Conservation (phyloP, 2,888 invertebrate genomes). For the Caenorhabditis japonica region DNA sequence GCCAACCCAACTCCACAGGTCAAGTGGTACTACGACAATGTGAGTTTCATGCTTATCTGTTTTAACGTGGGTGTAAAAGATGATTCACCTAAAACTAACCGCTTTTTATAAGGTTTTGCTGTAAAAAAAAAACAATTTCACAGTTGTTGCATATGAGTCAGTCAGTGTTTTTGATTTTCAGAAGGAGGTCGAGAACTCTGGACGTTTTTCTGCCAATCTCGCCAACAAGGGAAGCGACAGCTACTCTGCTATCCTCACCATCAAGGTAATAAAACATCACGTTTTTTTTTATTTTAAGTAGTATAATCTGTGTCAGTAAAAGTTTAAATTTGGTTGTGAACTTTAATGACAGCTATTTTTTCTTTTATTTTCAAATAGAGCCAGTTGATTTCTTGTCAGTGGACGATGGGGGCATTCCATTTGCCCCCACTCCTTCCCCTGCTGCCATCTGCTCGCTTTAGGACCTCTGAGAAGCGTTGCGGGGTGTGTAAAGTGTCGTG, state of each 20-base stretch:
- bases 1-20: conserved; percentile 76
- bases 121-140: too few relatives aligned
- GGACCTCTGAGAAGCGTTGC: conserved; percentile 4
- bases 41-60: conserved; percentile 39
- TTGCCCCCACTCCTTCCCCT: background rate
- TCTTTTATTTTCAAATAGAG: too few relatives aligned
- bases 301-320: too few relatives aligned
- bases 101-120: conserved; percentile 5
- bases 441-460: conserved; percentile 35
- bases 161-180: conserved; percentile 49
- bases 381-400: conserved; percentile 15
- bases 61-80: background rate
- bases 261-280: conserved; percentile 74
- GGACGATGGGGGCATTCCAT: conserved; percentile 1
- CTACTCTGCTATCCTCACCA: conserved; percentile 77
- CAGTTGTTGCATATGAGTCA: too few relatives aligned
- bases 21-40: conserved; percentile 77
- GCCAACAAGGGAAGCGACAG: conserved; percentile 76
- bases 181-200: conserved; percentile 73
- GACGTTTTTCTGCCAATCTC: conserved; percentile 72
- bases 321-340: background rate
- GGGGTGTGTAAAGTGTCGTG: conserved; percentile 50
- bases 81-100: background rate
- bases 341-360: background rate
- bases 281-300: background rate